These are phyloP conservation scores for Pelecanus crispus DNA, from an alignment of 2,113 vertebrate species.

Conservation along the genomic window DNA sequence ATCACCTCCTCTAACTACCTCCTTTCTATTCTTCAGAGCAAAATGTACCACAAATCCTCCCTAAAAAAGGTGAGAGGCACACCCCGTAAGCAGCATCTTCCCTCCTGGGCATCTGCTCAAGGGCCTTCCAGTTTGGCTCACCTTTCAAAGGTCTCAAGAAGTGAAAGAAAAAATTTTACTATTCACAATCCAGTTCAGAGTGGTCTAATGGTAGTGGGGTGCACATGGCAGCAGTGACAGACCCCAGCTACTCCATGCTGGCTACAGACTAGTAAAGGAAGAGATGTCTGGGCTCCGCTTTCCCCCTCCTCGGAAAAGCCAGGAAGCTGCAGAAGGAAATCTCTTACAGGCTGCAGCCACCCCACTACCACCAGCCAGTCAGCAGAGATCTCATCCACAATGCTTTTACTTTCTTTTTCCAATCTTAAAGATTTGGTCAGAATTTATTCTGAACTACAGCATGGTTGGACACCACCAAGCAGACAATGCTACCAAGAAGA, in stretches of 20 bases:
- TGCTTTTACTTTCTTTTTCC: not conserved
- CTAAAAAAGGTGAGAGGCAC: not conserved
- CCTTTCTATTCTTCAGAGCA: not conserved
- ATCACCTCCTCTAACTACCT: not conserved
- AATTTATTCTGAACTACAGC: not conserved
- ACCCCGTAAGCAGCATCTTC: not conserved
- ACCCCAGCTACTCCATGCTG: not conserved
- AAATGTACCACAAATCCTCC: not conserved
- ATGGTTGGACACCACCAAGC: not conserved
- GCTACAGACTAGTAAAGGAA: not conserved
- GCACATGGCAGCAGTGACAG: not conserved
- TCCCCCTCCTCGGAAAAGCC: not conserved
- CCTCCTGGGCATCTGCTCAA: not conserved
- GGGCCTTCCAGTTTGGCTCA: not conserved
- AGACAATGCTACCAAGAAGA: not conserved
- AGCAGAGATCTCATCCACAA: not conserved
- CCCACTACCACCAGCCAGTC: not conserved
- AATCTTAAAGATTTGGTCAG: not conserved
- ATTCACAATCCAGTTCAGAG: not conserved
- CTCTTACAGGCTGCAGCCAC: not conserved
- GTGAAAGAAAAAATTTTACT: not conserved
- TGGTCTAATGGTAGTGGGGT: not conserved
- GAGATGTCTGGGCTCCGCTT: not conserved
- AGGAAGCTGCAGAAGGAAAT: not conserved
- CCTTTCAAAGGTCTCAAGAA: not conserved